These are phyloP conservation scores for Lophius piscatorius DNA, from an alignment of 2,113 vertebrate genomes.

Conservation along the genomic window DNA sequence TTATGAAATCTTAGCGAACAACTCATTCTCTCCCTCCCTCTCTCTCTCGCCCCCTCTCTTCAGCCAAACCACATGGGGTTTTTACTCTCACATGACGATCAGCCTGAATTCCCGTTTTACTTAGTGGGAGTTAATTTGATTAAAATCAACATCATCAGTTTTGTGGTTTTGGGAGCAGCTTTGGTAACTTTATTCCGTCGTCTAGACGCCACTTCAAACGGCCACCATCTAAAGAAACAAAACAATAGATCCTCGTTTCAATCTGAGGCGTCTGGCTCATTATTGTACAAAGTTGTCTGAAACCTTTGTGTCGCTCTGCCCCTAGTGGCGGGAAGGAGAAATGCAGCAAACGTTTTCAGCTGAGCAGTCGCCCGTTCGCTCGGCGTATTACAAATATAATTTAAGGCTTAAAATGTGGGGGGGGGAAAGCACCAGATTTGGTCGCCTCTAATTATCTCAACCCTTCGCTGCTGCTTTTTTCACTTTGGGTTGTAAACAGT, in stretches of 20 bases:
- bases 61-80: slow-evolving; percentile 56
- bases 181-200: slow-evolving; percentile 34
- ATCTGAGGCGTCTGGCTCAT: slow-evolving; percentile 14
- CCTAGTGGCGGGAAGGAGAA: slow-evolving; percentile 29
- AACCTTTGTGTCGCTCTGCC: slow-evolving; percentile 32
- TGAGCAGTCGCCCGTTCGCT: no score
- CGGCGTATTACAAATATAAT: no score
- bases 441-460: slow-evolving; percentile 45
- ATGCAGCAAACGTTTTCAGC: no score
- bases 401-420: no score
- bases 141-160: slow-evolving; percentile 55
- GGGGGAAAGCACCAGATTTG: no score
- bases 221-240: slow-evolving; percentile 6
- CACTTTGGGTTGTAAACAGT: slow-evolving; percentile 39
- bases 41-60: neutral
- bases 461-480: slow-evolving; percentile 22
- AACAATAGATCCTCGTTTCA: neutral
- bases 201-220: slow-evolving; percentile 36
- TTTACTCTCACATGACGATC: slow-evolving; percentile 18
- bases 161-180: slow-evolving; percentile 35
- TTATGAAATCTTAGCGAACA: no score
- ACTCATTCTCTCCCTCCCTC: neutral
- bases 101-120: slow-evolving; percentile 39
- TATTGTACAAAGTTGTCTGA: slow-evolving; percentile 13
- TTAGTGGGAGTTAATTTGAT: slow-evolving; percentile 51